Conservation (phyloP, 2,113 vertebrate genomes). For the Dipodomys spectabilis region DNA sequence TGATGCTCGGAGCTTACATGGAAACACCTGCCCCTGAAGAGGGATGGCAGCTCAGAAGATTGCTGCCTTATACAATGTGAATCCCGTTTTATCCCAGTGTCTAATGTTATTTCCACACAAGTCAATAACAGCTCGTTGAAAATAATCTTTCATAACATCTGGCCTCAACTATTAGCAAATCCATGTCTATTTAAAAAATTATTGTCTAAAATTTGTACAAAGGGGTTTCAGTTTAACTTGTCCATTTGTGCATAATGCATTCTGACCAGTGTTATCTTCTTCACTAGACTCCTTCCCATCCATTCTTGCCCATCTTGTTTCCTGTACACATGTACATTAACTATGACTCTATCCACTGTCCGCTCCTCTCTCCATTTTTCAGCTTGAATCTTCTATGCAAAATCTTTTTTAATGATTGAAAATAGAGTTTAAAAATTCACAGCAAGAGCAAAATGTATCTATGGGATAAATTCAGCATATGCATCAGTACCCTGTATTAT, state of each 20-base stretch:
- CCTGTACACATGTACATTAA: too few relatives aligned
- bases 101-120: background rate
- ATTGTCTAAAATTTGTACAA: too few relatives aligned
- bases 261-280: too few relatives aligned
- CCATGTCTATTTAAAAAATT: too few relatives aligned
- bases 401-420: background rate
- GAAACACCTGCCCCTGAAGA: rapidly evolving
- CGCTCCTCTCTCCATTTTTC: too few relatives aligned
- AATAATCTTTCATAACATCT: too few relatives aligned
- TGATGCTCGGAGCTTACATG: rapidly evolving
- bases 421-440: background rate
- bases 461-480: background rate
- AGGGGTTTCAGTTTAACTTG: too few relatives aligned
- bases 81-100: background rate
- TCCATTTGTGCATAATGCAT: too few relatives aligned
- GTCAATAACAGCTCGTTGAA: background rate
- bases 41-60: rapidly evolving
- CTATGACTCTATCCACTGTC: too few relatives aligned
- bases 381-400: background rate
- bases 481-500: background rate
- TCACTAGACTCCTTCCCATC: too few relatives aligned
- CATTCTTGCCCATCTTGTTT: too few relatives aligned
- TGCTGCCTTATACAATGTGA: background rate
- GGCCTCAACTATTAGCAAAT: too few relatives aligned
- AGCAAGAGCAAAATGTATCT: background rate